Evolutionary conservation across 2,113 vertebrate species (phyloP).

Genomic region (Otis tarda): DNA sequence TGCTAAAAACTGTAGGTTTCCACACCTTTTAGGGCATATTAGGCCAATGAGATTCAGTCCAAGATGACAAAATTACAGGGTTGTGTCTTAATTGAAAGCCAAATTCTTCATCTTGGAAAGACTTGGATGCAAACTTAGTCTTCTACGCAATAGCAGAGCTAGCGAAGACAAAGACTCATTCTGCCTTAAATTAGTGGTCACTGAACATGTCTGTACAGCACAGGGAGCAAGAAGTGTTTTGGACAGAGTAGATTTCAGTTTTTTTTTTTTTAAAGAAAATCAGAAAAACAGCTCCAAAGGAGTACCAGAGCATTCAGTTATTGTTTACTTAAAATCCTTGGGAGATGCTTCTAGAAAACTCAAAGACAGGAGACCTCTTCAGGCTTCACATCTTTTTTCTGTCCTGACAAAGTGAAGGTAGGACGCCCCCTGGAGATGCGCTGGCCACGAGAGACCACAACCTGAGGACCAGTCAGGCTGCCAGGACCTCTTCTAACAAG

Average conservation of each 20-base stretch:
- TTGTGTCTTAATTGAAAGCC: background rate
- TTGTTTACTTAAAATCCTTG: background rate
- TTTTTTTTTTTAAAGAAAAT: too few relatives aligned
- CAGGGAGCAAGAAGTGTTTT: too few relatives aligned
- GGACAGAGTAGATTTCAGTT: too few relatives aligned
- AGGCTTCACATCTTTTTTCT: background rate
- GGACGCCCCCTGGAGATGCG: background rate
- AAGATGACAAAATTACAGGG: background rate
- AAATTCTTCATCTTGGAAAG: background rate
- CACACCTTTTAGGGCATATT: background rate
- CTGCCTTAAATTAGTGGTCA: background rate
- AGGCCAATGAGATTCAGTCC: background rate
- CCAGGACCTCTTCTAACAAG: background rate
- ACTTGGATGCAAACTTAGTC: background rate
- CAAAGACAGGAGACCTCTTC: background rate
- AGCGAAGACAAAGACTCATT: background rate
- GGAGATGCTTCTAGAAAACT: background rate
- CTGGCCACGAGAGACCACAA: background rate
- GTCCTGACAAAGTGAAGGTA: background rate
- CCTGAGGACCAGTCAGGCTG: background rate
- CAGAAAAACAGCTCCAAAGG: background rate
- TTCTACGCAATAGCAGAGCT: background rate
- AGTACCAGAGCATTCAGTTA: background rate
- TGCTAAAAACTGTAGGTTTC: background rate
- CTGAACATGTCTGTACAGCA: background rate